Percentiles rank a stretch among this genome's conserved stretches.
Conservation (phyloP, 1,140 invertebrate species). For the Hydropsyche tenuis region DNA sequence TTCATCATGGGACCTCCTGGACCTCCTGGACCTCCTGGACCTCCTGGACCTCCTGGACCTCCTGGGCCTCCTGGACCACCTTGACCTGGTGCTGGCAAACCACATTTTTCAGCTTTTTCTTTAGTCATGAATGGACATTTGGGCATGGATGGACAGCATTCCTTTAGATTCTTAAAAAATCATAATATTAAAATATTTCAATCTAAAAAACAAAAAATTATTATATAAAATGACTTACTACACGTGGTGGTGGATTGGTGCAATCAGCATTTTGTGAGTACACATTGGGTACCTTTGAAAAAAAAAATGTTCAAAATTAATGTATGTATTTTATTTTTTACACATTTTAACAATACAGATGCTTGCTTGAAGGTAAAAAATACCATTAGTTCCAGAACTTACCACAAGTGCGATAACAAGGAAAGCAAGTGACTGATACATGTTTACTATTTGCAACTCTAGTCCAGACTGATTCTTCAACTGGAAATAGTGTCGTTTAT, state of each 20-base stretch:
- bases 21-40: slow-evolving; percentile 18
- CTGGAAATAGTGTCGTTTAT: no score
- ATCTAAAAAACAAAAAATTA: slow-evolving; percentile 11
- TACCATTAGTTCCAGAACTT: no score
- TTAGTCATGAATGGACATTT: slow-evolving; percentile 33
- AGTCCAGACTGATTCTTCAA: no score
- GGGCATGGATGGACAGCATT: slow-evolving; percentile 35
- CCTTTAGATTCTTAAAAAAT: slow-evolving; percentile 14
- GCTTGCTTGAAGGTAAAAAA: no score
- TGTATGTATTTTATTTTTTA: no score
- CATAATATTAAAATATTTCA: neutral
- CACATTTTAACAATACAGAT: no score
- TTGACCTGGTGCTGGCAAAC: slow-evolving; percentile 4
- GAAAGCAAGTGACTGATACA: no score
- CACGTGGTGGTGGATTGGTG: neutral
- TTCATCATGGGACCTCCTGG: slow-evolving; percentile 7
- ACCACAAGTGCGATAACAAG: no score
- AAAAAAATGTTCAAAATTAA: neutral
- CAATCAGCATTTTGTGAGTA: slow-evolving; percentile 26
- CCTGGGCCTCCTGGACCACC: slow-evolving; percentile 25
- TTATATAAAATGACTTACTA: neutral
- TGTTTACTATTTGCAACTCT: no score
- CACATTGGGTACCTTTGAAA: slow-evolving; percentile 9
- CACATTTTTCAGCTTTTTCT: slow-evolving; percentile 36
- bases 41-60: slow-evolving; percentile 18